Conservation (phyloP, 2,113 vertebrate genomes). For the Bos taurus region DNA sequence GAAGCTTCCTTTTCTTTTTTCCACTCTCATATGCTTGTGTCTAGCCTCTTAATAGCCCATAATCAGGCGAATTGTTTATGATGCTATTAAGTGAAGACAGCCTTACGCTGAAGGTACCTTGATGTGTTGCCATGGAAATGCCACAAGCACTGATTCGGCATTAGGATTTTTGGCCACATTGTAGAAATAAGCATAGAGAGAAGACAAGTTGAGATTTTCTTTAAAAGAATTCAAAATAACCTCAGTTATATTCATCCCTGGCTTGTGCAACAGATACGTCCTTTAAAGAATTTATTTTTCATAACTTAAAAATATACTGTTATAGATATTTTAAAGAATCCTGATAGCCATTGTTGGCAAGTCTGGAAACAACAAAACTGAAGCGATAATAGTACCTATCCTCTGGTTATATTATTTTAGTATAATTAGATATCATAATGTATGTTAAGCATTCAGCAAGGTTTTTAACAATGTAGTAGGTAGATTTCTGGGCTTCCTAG, state of each 20-base stretch:
- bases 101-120: background rate
- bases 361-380: background rate
- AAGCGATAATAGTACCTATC: background rate
- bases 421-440: background rate
- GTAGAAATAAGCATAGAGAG: conserved; percentile 37
- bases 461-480: background rate
- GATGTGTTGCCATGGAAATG: conserved; percentile 58
- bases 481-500: background rate
- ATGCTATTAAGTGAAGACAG: conserved; percentile 31
- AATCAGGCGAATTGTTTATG: conserved; percentile 57
- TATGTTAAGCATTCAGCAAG: background rate
- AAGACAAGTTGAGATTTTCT: conserved; percentile 34
- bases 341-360: background rate
- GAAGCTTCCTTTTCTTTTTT: background rate
- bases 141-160: conserved; percentile 46
- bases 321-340: background rate
- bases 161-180: conserved; percentile 39
- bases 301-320: background rate
- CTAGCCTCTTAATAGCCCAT: conserved; percentile 15
- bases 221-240: conserved; percentile 1
- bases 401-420: background rate
- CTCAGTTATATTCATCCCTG: background rate
- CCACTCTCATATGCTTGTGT: background rate
- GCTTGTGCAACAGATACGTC: background rate
- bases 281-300: background rate